phyloP scores from a whole-genome alignment of 2,797 vertebrate genomes.

The Clarias fuscus region DNA sequence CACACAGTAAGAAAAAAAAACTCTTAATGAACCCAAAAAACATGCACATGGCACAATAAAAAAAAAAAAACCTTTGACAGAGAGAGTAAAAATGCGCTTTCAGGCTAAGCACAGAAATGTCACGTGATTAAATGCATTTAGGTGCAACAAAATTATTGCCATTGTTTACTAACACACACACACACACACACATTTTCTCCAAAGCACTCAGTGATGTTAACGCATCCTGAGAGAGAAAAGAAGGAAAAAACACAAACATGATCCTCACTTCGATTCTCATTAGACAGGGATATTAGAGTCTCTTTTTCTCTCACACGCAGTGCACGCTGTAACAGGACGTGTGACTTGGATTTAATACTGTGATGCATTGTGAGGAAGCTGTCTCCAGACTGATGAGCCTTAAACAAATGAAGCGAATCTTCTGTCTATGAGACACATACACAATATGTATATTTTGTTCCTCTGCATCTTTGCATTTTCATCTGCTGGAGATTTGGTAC shows the following conservation, averaged over 20 bases:
- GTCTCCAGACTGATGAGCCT: conserved; percentile 8
- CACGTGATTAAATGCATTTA: not conserved
- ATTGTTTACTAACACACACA: not conserved
- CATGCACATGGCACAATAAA: not conserved
- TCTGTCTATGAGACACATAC: not conserved
- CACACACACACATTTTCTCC: not conserved
- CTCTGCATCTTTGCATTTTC: not conserved
- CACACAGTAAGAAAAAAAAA: not conserved
- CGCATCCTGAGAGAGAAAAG: not conserved
- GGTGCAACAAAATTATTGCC: not conserved
- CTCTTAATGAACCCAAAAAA: not conserved
- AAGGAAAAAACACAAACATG: not conserved
- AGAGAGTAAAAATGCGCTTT: not conserved
- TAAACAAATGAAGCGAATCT: not conserved
- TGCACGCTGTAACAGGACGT: not conserved
- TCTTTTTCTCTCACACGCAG: not conserved
- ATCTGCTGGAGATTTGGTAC: not conserved
- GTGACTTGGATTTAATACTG: not conserved
- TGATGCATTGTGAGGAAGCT: conserved; percentile 6
- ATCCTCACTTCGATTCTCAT: not conserved
- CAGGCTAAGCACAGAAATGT: not conserved
- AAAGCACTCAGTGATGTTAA: not conserved
- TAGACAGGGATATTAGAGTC: not conserved
- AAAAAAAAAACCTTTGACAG: not conserved
- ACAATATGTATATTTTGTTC: not conserved